phyloP scores from a whole-genome alignment of 2,113 vertebrate species.

The Arizona elegans region DNA sequence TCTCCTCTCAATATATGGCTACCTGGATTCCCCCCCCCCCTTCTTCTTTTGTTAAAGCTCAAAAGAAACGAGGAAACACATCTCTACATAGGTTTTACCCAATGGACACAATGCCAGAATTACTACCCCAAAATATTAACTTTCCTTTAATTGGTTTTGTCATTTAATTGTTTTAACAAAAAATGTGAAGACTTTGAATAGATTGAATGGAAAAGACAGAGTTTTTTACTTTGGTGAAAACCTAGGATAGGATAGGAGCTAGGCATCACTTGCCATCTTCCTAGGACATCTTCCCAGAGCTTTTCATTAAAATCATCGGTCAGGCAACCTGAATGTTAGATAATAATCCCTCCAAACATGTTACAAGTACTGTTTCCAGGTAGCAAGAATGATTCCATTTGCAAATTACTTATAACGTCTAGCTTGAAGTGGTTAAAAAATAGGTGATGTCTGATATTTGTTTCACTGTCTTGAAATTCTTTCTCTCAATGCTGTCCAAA shows the following conservation, averaged over 20 bases:
- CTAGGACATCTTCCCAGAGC: background rate
- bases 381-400: background rate
- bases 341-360: background rate
- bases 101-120: background rate
- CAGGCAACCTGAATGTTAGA: background rate
- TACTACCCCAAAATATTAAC: background rate
- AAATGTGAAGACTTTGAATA: background rate
- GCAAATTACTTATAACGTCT: background rate
- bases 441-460: background rate
- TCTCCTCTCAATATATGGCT: no score
- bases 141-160: background rate
- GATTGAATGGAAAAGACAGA: background rate
- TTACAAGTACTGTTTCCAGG: background rate
- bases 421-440: background rate
- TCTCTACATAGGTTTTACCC: background rate
- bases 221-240: background rate
- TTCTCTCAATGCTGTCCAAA: background rate
- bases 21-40: background rate
- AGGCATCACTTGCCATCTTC: background rate
- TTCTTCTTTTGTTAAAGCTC: no score
- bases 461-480: background rate
- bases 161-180: background rate
- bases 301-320: background rate
- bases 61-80: background rate
- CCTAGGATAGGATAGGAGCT: background rate